Evolutionary conservation across 2,113 vertebrate species (phyloP), one percentile per base, ranked within the genome.

Genomic region (Grammomys surdaster): DNA sequence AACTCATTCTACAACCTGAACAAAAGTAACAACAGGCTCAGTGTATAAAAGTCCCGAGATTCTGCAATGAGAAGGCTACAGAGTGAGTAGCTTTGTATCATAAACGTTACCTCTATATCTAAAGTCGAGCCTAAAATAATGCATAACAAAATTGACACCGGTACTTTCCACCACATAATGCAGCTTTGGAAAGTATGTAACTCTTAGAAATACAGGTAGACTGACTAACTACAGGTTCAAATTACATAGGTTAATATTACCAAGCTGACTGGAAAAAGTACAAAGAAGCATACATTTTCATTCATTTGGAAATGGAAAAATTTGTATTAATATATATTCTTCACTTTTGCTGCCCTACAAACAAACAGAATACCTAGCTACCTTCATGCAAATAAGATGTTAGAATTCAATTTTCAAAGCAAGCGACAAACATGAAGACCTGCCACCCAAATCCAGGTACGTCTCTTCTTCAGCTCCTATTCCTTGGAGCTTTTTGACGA

Each of bases 271-370:
- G 91, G 90, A 88, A 96, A 93, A 95, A 98, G 96, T 98, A 98
- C 36, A 98, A 98, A 98, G 95, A 97, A 98, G 97, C 96, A 97
- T 86, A 98, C 97, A 97, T 98, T 98, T 98, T 98, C 98, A 98
- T 98, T 97, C 96, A 94, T 97, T 98, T 98, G 95, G 98, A 98
- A 98, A 98, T 98, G 98, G 97, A 98, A 98, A 98, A 98, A 90
- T 95, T 78, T 96, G 81, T 96, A 97, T 94, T 96, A 95, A 96
- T 98, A 98, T 98, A 98, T 97, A 96, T 98, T 98, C 97, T 97
- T 95, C 82, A 95, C 65, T 95, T 96, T 96, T 90, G 92, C 95
- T 97, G 93, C 97, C 96, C 97, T 92, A 98, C 81, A 98, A 98
- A 98, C 92, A 91, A 93, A 94, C 3, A 98, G 69, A 98, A 97